Percentiles rank a stretch among this genome's conserved stretches.
Conservation (phyloP, 2,888 invertebrate species). For the Chydorus sphaericus region DNA sequence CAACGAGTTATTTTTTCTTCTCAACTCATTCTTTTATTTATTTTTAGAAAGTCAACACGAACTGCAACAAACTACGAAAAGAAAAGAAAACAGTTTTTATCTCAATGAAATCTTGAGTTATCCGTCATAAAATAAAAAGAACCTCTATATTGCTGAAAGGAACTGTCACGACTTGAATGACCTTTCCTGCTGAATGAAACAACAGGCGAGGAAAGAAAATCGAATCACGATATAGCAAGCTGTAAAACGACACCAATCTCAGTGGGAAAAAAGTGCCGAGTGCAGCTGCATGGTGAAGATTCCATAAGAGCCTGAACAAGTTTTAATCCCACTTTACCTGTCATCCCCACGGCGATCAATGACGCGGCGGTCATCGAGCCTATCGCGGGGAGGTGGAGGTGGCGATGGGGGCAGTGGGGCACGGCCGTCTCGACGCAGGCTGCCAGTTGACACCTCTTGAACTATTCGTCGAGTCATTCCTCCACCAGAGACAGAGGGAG, state of each 20-base stretch:
- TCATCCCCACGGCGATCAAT: conserved; percentile 6
- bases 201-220: conserved; percentile 1
- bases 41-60: background rate
- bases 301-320: too few species aligned
- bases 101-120: too few species aligned
- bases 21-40: too few species aligned
- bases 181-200: background rate
- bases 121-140: too few species aligned
- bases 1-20: too few species aligned
- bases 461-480: conserved; percentile 13
- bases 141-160: too few species aligned
- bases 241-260: background rate
- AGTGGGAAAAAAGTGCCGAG: background rate
- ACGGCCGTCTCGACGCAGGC: conserved; percentile 14
- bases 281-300: background rate
- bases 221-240: background rate
- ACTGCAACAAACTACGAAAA: background rate
- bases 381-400: conserved; percentile 13
- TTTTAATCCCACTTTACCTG: background rate
- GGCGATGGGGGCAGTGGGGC: conserved; percentile 20
- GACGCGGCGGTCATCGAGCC: conserved; percentile 5
- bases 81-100: too few species aligned
- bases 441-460: background rate
- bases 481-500: conserved; percentile 17
- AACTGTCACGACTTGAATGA: conserved; percentile 1